Conservation (phyloP, 1,140 invertebrate genomes). For the Rhyacophila brunnea region DNA sequence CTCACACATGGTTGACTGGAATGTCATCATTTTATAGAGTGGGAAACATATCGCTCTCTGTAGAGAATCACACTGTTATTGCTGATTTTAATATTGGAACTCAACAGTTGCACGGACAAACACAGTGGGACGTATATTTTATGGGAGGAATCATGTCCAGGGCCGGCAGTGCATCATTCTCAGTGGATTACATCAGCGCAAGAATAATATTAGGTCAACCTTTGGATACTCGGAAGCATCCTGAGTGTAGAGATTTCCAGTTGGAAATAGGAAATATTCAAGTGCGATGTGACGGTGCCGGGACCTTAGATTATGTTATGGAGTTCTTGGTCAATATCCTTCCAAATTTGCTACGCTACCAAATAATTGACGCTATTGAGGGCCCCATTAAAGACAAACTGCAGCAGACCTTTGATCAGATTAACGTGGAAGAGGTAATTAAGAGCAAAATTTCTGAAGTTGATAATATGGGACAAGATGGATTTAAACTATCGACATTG, state of each 20-base stretch:
- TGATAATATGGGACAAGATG: slow-evolving; percentile 55
- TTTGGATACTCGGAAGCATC: slow-evolving; percentile 70
- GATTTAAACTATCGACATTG: slow-evolving; percentile 48
- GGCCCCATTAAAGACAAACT: slow-evolving; percentile 68
- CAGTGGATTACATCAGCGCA: slow-evolving; percentile 70
- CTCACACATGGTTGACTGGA: slow-evolving; percentile 74
- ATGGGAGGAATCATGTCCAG: slow-evolving; percentile 65
- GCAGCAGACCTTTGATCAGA: slow-evolving; percentile 63
- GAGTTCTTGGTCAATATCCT: slow-evolving; percentile 76
- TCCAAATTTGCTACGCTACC: slow-evolving; percentile 78
- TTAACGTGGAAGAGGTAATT: slow-evolving; percentile 71
- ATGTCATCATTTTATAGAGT: slow-evolving; percentile 77
- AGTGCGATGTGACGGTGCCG: slow-evolving; percentile 71
- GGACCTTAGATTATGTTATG: slow-evolving; percentile 76
- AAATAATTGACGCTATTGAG: slow-evolving; percentile 81
- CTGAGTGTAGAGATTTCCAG: slow-evolving; percentile 69
- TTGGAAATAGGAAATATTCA: slow-evolving; percentile 82
- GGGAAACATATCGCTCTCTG: slow-evolving; percentile 70
- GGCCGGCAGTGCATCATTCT: slow-evolving; percentile 71
- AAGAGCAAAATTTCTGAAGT: slow-evolving; percentile 64
- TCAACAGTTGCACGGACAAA: slow-evolving; percentile 70
- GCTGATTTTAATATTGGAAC: slow-evolving; percentile 72
- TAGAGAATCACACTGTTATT: slow-evolving; percentile 69
- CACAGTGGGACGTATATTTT: slow-evolving; percentile 73
- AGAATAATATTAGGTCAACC: slow-evolving; percentile 68